Percentiles rank a stretch among this genome's conserved stretches.
Conservation (phyloP, 1,140 invertebrate species). For the Plectrocnemia conspersa region DNA sequence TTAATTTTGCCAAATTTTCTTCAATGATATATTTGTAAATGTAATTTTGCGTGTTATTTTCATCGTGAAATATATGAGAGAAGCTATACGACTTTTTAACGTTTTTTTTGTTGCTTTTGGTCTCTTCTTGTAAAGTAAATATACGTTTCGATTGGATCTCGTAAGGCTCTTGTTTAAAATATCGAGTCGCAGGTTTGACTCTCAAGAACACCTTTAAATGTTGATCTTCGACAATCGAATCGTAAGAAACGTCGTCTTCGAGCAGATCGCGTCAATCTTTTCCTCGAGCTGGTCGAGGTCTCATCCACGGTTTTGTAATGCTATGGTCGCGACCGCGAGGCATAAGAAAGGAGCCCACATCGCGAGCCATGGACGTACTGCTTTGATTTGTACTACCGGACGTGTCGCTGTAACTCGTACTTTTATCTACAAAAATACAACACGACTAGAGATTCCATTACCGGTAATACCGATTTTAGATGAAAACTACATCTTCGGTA, state of each 20-base stretch:
- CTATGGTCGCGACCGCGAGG: constrained; percentile 43
- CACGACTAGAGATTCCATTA: too few species aligned
- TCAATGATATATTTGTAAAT: too few species aligned
- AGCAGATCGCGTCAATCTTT: constrained; percentile 44
- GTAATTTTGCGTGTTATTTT: too few species aligned
- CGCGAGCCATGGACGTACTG: too few species aligned
- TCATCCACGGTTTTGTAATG: constrained; percentile 46
- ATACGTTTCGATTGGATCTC: background rate
- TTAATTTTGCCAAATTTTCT: constrained; percentile 1
- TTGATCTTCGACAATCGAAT: background rate
- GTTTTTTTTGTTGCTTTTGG: background rate
- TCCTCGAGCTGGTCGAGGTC: constrained; percentile 43
- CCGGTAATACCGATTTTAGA: too few species aligned
- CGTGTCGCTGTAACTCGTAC: too few species aligned
- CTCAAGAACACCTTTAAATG: constrained; percentile 1
- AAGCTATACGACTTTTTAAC: too few species aligned
- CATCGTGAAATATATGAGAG: too few species aligned
- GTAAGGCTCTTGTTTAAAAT: background rate
- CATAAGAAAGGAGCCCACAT: constrained; percentile 48
- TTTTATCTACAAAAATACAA: too few species aligned
- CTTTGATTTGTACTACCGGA: too few species aligned
- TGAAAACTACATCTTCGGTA: too few species aligned
- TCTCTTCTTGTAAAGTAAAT: background rate
- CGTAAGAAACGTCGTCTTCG: background rate
- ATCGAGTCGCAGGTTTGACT: constrained; percentile 3